Evolutionary conservation across 2,797 vertebrate species (phyloP).

Genomic region (Echiichthys vipera): DNA sequence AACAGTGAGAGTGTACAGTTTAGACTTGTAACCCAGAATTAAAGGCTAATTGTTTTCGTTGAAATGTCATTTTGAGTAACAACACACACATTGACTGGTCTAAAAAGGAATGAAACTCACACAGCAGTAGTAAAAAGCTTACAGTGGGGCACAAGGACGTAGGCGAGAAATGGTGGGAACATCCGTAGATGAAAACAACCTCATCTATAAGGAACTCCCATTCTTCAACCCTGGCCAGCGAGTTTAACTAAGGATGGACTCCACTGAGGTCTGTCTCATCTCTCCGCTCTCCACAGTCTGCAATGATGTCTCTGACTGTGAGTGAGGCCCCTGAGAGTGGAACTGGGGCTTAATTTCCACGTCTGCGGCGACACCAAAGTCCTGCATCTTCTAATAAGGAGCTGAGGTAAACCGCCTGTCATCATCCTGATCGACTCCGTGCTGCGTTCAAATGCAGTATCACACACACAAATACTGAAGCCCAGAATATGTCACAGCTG

Average conservation of each 20-base stretch:
- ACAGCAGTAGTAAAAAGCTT: background rate
- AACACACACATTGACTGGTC: slow-evolving; percentile 4
- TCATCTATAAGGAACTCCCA: slow-evolving; percentile 72
- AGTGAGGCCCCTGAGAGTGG: slow-evolving; percentile 35
- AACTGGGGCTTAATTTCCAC: slow-evolving; percentile 32
- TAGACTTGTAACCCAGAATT: slow-evolving; percentile 12
- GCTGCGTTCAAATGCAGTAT: background rate
- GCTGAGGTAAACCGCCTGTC: slow-evolving; percentile 5
- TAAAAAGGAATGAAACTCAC: slow-evolving; percentile 14
- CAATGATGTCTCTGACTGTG: slow-evolving; percentile 32
- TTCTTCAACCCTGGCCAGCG: slow-evolving; percentile 42
- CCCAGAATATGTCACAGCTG: background rate
- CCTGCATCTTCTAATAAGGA: slow-evolving; percentile 8
- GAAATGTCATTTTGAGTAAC: slow-evolving; percentile 25
- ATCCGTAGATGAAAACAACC: slow-evolving; percentile 74
- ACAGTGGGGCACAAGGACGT: slow-evolving; percentile 1
- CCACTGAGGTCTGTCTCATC: slow-evolving; percentile 73
- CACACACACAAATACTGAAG: background rate
- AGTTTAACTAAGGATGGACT: slow-evolving; percentile 46
- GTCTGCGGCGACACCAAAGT: slow-evolving; percentile 57
- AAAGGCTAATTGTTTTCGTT: background rate
- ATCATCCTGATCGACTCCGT: background rate
- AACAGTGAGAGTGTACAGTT: background rate
- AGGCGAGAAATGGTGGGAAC: slow-evolving; percentile 67
- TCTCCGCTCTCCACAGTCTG: slow-evolving; percentile 38